Evolutionary conservation across 2,797 vertebrate genomes (phyloP).

Genomic region (Schizopygopsis malacanthus): DNA sequence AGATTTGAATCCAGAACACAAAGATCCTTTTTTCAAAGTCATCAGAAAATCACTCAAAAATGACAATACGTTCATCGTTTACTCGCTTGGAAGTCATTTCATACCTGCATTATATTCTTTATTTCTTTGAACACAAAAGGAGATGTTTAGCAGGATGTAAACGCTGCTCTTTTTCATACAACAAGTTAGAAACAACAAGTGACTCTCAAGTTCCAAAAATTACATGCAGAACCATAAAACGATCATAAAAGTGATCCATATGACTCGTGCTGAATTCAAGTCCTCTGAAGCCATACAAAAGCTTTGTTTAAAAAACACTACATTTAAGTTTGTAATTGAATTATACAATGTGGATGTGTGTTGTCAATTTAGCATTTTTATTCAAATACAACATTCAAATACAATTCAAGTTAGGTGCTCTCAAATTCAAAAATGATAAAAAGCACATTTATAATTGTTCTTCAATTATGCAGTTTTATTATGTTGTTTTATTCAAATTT

Average conservation of each 20-base stretch:
- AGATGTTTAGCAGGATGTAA: not conserved
- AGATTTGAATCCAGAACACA: slow-evolving; percentile 67
- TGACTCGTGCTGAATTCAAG: not conserved
- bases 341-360: not conserved
- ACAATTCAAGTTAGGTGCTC: not conserved
- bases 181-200: not conserved
- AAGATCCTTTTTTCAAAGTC: slow-evolving; percentile 48
- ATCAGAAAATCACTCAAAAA: slow-evolving; percentile 55
- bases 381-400: not conserved
- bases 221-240: not conserved
- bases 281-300: not conserved
- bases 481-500: not conserved
- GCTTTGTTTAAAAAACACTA: not conserved
- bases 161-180: not conserved
- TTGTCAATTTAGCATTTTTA: not conserved
- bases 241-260: not conserved
- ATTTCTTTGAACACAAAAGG: not conserved
- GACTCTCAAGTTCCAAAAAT: not conserved
- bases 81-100: not conserved
- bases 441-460: not conserved
- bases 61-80: not conserved
- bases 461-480: not conserved
- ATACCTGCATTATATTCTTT: not conserved
- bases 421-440: not conserved
- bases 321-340: not conserved